Evolutionary conservation across 2,888 invertebrate genomes (phyloP).

Genomic region (Perdita meconis): DNA sequence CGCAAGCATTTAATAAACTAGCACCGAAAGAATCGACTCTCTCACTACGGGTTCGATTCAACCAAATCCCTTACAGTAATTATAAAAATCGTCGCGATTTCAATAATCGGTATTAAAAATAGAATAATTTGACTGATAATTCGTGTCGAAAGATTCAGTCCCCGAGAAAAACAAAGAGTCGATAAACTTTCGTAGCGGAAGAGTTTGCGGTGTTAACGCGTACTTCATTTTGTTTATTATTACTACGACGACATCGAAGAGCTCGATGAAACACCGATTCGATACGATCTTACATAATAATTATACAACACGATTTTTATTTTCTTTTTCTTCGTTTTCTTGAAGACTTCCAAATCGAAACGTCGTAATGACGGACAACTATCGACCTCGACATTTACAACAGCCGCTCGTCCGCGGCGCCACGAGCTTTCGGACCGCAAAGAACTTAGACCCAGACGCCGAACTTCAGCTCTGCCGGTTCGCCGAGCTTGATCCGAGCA

Average conservation of each 20-base stretch:
- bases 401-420: conserved; percentile 1
- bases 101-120: too few relatives aligned
- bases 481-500: conserved; percentile 37
- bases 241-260: conserved; percentile 11
- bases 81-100: too few relatives aligned
- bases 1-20: background rate
- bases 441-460: too few relatives aligned
- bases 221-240: conserved; percentile 4
- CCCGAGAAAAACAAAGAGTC: background rate
- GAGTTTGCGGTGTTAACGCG: conserved; percentile 6
- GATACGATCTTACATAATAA: conserved; percentile 29
- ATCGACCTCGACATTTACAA: conserved; percentile 13
- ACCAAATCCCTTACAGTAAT: too few relatives aligned
- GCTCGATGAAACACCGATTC: conserved; percentile 28
- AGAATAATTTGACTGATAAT: background rate
- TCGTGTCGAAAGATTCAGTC: background rate
- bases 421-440: conserved; percentile 7
- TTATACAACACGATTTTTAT: conserved; percentile 12
- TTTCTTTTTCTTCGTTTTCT: background rate
- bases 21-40: background rate
- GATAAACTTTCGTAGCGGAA: conserved; percentile 18
- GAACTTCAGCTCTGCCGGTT: too few relatives aligned
- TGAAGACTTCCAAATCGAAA: conserved; percentile 27
- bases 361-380: conserved; percentile 15
- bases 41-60: too few relatives aligned